Evolutionary conservation across 2,797 vertebrate species (phyloP).

Genomic region (Tenualosa ilisha): DNA sequence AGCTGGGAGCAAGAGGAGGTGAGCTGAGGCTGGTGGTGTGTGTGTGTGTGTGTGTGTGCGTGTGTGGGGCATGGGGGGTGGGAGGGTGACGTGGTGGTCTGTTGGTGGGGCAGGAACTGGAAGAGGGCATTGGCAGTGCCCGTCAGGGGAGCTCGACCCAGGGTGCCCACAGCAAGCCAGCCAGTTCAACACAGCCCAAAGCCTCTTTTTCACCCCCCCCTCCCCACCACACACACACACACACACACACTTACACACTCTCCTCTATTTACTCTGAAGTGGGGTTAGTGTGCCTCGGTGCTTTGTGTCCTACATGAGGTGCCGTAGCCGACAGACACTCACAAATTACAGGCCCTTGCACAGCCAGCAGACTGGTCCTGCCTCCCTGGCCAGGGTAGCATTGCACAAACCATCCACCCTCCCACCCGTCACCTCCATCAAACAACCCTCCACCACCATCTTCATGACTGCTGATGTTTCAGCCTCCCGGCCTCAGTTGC

Average conservation of each 20-base stretch:
- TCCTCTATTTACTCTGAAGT: not conserved
- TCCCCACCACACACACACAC: not conserved
- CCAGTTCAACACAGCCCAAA: constrained; percentile 46
- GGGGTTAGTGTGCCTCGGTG: constrained; percentile 48
- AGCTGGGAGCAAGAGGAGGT: constrained; percentile 16
- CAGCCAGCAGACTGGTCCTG: constrained; percentile 3
- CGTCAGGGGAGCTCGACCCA: constrained; percentile 35
- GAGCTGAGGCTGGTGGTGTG: not conserved
- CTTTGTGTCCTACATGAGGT: constrained; percentile 40
- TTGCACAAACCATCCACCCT: constrained; percentile 34
- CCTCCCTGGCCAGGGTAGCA: not conserved
- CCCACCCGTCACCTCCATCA: constrained; percentile 30
- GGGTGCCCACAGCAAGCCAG: constrained; percentile 32
- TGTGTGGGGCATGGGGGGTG: not conserved
- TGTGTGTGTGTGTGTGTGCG: constrained; percentile 13
- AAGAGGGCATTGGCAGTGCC: constrained; percentile 36
- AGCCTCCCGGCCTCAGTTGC: not conserved
- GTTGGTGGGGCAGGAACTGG: constrained; percentile 20
- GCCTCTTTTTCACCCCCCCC: not conserved
- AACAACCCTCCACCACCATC: not conserved
- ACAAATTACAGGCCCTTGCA: constrained; percentile 67
- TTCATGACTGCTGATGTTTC: not conserved
- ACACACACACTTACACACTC: not conserved
- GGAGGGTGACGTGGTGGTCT: not conserved
- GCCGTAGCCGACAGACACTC: constrained; percentile 43